phyloP scores from a whole-genome alignment of 1,140 invertebrate genomes.

The Littorina saxatilis region DNA sequence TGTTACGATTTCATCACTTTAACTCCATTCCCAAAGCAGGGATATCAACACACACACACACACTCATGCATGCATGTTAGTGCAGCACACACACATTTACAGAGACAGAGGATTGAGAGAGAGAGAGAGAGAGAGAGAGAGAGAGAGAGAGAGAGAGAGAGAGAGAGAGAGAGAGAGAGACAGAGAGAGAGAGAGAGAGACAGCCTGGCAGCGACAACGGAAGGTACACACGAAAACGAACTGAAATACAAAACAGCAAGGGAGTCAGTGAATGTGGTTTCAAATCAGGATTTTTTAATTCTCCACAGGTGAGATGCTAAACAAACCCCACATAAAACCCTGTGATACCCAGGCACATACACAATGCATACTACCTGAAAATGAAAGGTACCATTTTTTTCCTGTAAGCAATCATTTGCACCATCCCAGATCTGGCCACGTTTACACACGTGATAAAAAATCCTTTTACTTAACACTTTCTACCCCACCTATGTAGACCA shows the following conservation, averaged over 20 bases:
- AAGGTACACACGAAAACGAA: slow-evolving; percentile 13
- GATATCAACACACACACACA: slow-evolving; percentile 4
- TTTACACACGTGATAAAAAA: no score
- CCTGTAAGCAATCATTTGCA: no score
- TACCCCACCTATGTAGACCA: no score
- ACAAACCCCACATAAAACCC: background rate
- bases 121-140: no score
- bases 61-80: background rate
- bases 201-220: slow-evolving; percentile 19
- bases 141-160: slow-evolving; percentile 24
- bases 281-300: no score
- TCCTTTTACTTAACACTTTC: no score
- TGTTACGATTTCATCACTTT: no score
- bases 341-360: no score
- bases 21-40: no score
- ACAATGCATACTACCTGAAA: no score
- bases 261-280: background rate
- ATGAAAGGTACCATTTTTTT: no score
- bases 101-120: background rate
- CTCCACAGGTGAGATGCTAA: background rate
- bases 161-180: slow-evolving; percentile 37
- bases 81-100: background rate
- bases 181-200: slow-evolving; percentile 36
- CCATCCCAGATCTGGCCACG: no score
- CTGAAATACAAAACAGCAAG: background rate